Conservation (phyloP, 1,140 invertebrate species). For the Cyclina sinensis region DNA sequence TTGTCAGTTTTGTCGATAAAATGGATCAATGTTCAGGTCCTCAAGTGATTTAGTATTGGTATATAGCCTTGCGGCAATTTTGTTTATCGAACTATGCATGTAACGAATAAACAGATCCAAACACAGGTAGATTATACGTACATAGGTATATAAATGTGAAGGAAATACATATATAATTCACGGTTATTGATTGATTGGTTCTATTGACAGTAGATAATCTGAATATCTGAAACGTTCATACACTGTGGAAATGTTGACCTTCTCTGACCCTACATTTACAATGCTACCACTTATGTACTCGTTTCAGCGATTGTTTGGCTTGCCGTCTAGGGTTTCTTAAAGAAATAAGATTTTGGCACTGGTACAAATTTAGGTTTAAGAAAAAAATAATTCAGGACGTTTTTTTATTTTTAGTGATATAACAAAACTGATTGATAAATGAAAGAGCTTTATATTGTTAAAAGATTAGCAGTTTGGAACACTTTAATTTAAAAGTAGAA, state of each 20-base stretch:
- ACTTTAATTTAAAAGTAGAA: neutral
- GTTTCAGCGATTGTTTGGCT: constrained; percentile 12
- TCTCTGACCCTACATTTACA: neutral
- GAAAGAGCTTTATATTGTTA: neutral
- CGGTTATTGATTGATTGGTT: constrained; percentile 6
- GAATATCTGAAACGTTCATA: neutral
- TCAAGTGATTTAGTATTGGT: no score
- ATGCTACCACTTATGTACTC: neutral
- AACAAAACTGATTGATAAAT: neutral
- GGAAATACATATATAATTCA: constrained; percentile 31
- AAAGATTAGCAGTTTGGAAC: neutral
- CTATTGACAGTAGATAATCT: constrained; percentile 5
- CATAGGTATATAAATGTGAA: neutral
- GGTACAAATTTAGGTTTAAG: neutral
- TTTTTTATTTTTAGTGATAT: neutral
- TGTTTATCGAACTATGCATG: no score
- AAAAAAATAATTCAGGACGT: neutral
- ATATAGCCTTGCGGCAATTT: no score
- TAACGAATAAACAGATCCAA: constrained; percentile 35
- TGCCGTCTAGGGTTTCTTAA: neutral
- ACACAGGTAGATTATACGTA: constrained; percentile 6
- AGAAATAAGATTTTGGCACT: constrained; percentile 9
- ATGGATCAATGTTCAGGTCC: no score
- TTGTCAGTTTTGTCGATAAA: no score
- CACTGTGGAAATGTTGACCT: constrained; percentile 26